Percentiles rank a stretch among this genome's conserved stretches.
phyloP scores from a whole-genome alignment of 2,113 vertebrate genomes.

The Lasiurus cinereus region DNA sequence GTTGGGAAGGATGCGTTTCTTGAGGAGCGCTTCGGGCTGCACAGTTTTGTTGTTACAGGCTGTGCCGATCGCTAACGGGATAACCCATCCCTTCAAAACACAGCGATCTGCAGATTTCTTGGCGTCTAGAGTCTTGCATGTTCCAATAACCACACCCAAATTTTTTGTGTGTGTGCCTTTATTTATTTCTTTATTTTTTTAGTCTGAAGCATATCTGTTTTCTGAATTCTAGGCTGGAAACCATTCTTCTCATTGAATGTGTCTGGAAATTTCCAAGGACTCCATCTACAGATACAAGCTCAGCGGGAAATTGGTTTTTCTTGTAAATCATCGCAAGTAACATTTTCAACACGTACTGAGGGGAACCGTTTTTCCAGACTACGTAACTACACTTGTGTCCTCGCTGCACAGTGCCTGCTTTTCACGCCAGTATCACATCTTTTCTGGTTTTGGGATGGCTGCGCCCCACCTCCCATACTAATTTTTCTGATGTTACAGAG shows the following conservation, averaged over 20 bases:
- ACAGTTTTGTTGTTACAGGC: not conserved
- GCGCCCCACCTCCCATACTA: not conserved
- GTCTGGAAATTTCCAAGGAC: constrained; percentile 28
- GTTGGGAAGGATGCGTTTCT: not conserved
- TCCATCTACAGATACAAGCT: not conserved
- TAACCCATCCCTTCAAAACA: constrained; percentile 30
- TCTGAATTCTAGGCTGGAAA: not conserved
- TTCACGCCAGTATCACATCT: not conserved
- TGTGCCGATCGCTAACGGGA: not conserved
- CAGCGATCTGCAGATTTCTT: not conserved
- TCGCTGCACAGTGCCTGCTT: not conserved
- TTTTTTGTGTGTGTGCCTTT: not conserved
- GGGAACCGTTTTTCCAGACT: not conserved
- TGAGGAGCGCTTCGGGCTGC: not conserved
- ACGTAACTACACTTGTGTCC: not conserved
- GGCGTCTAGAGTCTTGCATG: not conserved
- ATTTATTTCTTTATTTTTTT: not conserved
- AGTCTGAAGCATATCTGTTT: not conserved
- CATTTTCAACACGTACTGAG: not conserved
- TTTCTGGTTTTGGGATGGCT: not conserved
- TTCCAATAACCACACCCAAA: not conserved
- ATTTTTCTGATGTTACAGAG: not conserved
- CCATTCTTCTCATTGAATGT: not conserved
- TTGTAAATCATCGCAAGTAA: not conserved
- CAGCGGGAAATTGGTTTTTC: not conserved